Percentiles rank a stretch among this genome's conserved stretches.
Evolutionary conservation across 1,140 invertebrate genomes (phyloP).

Genomic region (Arctopsyche grandis): DNA sequence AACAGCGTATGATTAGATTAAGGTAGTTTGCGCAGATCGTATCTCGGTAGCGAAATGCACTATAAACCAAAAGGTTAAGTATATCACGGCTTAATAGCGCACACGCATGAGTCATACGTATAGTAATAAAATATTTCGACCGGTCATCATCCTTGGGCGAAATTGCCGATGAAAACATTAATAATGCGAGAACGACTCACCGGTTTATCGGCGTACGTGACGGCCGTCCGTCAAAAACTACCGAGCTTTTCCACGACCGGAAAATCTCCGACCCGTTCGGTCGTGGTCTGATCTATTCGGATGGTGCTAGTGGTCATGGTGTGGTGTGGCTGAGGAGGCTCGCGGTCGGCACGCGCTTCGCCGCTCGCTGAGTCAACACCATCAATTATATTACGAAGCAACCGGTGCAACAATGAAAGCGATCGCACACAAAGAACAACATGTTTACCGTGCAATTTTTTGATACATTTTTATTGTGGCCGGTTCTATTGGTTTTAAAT

Average conservation of each 20-base stretch:
- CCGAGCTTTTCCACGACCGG: too few species aligned
- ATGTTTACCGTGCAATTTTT: neutral
- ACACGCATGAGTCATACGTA: neutral
- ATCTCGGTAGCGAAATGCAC: conserved; percentile 16
- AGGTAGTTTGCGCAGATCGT: conserved; percentile 27
- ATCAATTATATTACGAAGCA: conserved; percentile 46
- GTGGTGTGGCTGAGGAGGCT: too few species aligned
- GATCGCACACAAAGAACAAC: neutral
- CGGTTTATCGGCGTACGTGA: neutral
- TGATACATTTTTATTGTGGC: too few species aligned
- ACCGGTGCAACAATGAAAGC: conserved; percentile 31
- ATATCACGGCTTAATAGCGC: conserved; percentile 20
- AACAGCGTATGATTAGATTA: too few species aligned
- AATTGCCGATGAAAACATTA: neutral
- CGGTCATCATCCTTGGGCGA: neutral
- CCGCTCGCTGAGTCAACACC: conserved; percentile 46
- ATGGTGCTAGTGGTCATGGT: too few species aligned
- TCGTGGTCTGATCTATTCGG: too few species aligned
- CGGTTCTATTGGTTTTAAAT: too few species aligned
- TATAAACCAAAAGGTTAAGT: conserved; percentile 23
- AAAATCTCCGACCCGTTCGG: too few species aligned
- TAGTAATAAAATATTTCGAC: conserved; percentile 5
- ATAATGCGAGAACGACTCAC: neutral
- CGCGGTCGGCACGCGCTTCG: conserved; percentile 41
- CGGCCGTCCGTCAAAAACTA: neutral